Conservation (phyloP, 2,888 invertebrate genomes). For the Therioaphis trifolii region DNA sequence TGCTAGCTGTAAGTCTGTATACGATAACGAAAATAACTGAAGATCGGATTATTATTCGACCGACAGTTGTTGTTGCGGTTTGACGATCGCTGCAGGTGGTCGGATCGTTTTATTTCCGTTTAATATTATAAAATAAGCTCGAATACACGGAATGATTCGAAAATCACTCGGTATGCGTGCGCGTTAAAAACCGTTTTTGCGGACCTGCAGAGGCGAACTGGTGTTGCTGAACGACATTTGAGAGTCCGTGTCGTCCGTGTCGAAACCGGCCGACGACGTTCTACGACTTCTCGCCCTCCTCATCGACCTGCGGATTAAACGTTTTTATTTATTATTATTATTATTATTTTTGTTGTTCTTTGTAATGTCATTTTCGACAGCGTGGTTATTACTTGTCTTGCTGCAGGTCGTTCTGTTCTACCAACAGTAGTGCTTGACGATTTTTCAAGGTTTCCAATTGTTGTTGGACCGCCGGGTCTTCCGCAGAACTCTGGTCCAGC, state of each 20-base stretch:
- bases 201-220: constrained; percentile 71
- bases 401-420: constrained; percentile 59
- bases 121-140: too few relatives aligned
- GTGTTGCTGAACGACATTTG: constrained; percentile 83
- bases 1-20: too few relatives aligned
- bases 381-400: constrained; percentile 33
- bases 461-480: constrained; percentile 68
- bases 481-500: constrained; percentile 68
- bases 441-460: constrained; percentile 68
- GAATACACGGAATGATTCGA: too few relatives aligned
- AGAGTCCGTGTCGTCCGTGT: constrained; percentile 80
- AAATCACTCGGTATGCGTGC: too few relatives aligned
- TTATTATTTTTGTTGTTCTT: too few relatives aligned
- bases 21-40: neutral
- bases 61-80: neutral
- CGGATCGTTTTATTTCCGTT: too few relatives aligned
- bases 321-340: too few relatives aligned
- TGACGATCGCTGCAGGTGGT: too few relatives aligned
- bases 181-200: neutral
- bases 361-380: neutral
- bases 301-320: constrained; percentile 18
- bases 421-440: constrained; percentile 60
- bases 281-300: constrained; percentile 10
- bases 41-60: neutral
- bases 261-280: constrained; percentile 66